phyloP scores from a whole-genome alignment of 2,113 vertebrate species.

The Diphyllodes magnificus region DNA sequence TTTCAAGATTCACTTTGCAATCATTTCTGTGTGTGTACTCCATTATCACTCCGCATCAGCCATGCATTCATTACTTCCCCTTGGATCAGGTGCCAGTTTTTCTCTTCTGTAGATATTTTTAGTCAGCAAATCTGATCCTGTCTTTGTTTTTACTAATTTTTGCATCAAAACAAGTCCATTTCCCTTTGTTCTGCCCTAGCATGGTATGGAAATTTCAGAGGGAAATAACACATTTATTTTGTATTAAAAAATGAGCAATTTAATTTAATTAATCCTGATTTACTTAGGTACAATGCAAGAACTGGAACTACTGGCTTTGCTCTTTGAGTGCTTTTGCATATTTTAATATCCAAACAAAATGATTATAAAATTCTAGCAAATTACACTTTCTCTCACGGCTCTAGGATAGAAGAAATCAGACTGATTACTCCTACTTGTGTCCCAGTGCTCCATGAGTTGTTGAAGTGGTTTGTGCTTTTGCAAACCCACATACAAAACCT shows the following conservation, averaged over 20 bases:
- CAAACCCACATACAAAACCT: not conserved
- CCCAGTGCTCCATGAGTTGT: not conserved
- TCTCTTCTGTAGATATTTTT: not conserved
- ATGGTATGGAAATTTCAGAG: not conserved
- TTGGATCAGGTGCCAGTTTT: slow-evolving; percentile 10
- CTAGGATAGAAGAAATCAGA: not conserved
- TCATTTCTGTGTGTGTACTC: not conserved
- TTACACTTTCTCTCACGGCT: not conserved
- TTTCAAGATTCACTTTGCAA: slow-evolving; percentile 14
- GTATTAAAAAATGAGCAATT: not conserved
- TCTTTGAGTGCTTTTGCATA: not conserved
- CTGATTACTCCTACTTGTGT: not conserved
- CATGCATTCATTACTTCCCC: not conserved
- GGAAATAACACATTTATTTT: not conserved
- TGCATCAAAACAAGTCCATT: not conserved
- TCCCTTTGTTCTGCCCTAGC: not conserved
- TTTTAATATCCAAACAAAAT: not conserved
- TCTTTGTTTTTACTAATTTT: not conserved
- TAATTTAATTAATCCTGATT: not conserved
- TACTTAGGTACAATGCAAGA: not conserved
- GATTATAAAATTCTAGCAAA: not conserved
- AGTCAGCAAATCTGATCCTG: not conserved
- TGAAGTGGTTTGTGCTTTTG: not conserved
- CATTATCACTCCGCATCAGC: not conserved
- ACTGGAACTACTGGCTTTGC: not conserved